These are phyloP conservation scores for Aselliscus stoliczkanus DNA, from an alignment of 2,797 vertebrate genomes.

Conservation along the genomic window DNA sequence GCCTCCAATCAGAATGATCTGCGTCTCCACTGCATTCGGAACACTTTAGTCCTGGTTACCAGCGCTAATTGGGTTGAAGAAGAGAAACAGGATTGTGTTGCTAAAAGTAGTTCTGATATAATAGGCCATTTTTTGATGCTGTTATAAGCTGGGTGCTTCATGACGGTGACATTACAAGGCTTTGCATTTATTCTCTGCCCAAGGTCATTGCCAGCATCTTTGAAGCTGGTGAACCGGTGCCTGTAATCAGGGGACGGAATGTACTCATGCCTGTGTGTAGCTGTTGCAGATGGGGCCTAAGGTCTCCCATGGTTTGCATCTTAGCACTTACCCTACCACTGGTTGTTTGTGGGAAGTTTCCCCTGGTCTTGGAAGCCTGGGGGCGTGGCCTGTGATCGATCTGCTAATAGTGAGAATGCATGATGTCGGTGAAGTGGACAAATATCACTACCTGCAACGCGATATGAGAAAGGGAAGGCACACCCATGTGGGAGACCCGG, in stretches of 20 bases:
- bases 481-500: neutral
- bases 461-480: neutral
- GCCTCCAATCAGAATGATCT: slow-evolving; percentile 59
- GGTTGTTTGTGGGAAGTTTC: neutral
- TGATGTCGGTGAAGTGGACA: neutral
- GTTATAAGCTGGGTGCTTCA: slow-evolving; percentile 40
- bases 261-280: neutral
- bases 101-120: slow-evolving; percentile 57
- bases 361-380: neutral
- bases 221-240: neutral
- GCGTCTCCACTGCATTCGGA: slow-evolving; percentile 64
- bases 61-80: slow-evolving; percentile 75
- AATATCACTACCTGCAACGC: rapidly evolving
- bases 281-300: neutral
- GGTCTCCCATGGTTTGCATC: neutral
- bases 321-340: neutral
- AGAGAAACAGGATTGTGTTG: slow-evolving; percentile 60
- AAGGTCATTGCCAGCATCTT: neutral
- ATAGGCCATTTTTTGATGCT: neutral
- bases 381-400: neutral
- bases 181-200: slow-evolving; percentile 19
- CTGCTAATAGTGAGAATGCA: rapidly evolving
- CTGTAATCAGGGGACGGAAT: neutral
- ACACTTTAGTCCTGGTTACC: slow-evolving; percentile 65
- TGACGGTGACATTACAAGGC: slow-evolving; percentile 10